phyloP scores from a whole-genome alignment of 2,888 invertebrate genomes.

The Cheilosia variabilis region DNA sequence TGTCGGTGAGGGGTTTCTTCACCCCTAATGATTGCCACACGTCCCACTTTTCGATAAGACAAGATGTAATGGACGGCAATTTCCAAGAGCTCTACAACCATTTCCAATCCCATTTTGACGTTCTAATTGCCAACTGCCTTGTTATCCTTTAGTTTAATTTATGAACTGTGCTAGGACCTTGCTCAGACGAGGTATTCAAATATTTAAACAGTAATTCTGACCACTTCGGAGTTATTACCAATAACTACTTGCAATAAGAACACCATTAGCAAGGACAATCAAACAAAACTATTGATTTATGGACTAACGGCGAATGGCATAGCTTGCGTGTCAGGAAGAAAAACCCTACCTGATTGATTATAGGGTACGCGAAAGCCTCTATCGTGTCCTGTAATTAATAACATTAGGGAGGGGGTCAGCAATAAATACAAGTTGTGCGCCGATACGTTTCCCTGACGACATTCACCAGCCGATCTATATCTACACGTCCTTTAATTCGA shows the following conservation, averaged over 20 bases:
- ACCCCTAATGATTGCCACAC: no score
- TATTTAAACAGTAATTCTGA: not conserved
- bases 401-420: conserved; percentile 7
- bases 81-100: no score
- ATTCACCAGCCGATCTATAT: not conserved
- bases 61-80: no score
- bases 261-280: conserved; percentile 33
- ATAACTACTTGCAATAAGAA: conserved; percentile 8
- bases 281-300: conserved; percentile 39
- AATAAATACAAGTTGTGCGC: conserved; percentile 24
- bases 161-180: not conserved
- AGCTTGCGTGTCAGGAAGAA: not conserved
- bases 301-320: not conserved
- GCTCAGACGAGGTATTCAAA: not conserved
- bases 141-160: not conserved
- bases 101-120: no score
- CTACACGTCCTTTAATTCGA: conserved; percentile 6
- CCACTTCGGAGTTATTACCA: not conserved
- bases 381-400: conserved; percentile 59
- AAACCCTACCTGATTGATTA: conserved; percentile 58
- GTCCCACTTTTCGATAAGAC: no score
- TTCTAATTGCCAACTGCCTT: not conserved
- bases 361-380: conserved; percentile 34
- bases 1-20: no score
- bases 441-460: conserved; percentile 44